These are phyloP conservation scores for Panthera leo DNA, from an alignment of 2,113 vertebrate genomes.

Conservation along the genomic window DNA sequence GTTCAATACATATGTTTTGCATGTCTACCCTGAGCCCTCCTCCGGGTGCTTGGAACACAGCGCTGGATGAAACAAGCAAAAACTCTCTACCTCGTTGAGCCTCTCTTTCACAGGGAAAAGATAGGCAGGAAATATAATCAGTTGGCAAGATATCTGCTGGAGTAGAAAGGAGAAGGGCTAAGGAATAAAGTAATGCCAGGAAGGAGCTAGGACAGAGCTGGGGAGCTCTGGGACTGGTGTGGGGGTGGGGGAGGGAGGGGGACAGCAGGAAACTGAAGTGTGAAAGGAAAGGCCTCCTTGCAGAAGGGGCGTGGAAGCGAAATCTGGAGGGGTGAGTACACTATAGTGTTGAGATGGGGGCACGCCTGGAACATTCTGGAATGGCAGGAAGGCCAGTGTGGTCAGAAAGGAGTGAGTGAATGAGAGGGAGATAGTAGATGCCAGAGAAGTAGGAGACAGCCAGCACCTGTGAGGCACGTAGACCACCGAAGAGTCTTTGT, in stretches of 20 bases:
- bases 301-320: rapidly evolving
- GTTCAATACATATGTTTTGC: not conserved
- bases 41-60: not conserved
- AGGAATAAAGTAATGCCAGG: not conserved
- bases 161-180: not conserved
- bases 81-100: not conserved
- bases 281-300: not conserved
- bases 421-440: too few species aligned
- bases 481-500: not conserved
- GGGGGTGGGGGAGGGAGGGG: too few species aligned
- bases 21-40: not conserved
- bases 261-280: too few species aligned
- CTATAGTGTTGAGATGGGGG: rapidly evolving
- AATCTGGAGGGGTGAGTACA: not conserved
- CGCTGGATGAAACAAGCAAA: not conserved
- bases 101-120: not conserved
- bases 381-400: too few species aligned
- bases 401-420: not conserved
- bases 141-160: not conserved
- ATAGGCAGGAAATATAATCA: not conserved
- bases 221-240: too few species aligned
- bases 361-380: not conserved
- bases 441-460: too few species aligned
- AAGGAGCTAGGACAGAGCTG: not conserved
- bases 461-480: rapidly evolving